Evolutionary conservation across 2,797 vertebrate genomes (phyloP).

Genomic region (Alauda arvensis): DNA sequence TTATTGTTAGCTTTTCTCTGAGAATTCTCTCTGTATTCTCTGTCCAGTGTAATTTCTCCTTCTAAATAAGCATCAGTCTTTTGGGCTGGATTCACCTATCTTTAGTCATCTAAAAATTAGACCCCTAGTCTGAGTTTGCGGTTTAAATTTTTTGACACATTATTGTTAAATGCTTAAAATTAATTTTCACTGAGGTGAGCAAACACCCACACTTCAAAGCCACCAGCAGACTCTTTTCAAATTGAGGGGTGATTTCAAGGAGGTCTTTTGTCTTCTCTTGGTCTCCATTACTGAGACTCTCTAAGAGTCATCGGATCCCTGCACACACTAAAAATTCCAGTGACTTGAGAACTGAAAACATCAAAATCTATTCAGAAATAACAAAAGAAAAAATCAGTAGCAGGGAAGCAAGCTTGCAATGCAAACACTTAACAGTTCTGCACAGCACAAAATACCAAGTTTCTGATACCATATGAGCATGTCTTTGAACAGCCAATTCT

Average conservation of each 20-base stretch:
- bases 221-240: not conserved
- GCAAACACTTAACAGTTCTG: not conserved
- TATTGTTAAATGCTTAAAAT: not conserved
- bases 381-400: not conserved
- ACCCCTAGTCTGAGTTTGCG: not conserved
- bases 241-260: not conserved
- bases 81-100: not conserved
- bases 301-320: not conserved
- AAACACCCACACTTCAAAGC: not conserved
- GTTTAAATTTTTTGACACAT: not conserved
- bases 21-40: not conserved
- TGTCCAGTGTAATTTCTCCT: not conserved
- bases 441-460: not conserved
- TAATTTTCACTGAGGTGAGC: not conserved
- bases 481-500: not conserved
- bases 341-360: not conserved
- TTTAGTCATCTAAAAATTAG: not conserved
- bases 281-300: not conserved
- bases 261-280: not conserved
- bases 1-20: not conserved
- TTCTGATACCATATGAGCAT: not conserved
- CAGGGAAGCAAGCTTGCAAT: not conserved
- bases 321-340: not conserved
- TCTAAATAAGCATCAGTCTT: not conserved
- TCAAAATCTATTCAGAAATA: not conserved